Conservation (phyloP, 2,888 invertebrate genomes). For the Rhingia rostrata region DNA sequence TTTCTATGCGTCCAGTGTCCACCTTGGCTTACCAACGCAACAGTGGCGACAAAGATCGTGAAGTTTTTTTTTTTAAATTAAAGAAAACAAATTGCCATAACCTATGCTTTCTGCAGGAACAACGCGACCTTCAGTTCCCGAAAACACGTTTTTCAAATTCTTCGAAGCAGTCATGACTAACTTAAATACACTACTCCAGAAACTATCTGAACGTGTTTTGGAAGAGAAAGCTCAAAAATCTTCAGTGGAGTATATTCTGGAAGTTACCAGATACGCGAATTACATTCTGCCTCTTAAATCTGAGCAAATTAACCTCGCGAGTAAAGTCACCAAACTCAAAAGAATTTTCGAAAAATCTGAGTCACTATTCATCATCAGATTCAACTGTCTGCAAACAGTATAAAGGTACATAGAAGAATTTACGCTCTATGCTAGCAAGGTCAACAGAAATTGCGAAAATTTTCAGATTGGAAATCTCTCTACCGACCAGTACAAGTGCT, state of each 20-base stretch:
- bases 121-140: background rate
- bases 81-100: background rate
- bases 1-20: too few species aligned
- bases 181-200: background rate
- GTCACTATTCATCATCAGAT: constrained; percentile 15
- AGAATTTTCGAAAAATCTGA: constrained; percentile 18
- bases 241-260: constrained; percentile 9
- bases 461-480: constrained; percentile 8
- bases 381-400: constrained; percentile 19
- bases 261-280: constrained; percentile 1
- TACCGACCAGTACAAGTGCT: constrained; percentile 22
- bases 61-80: too few species aligned
- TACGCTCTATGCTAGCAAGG: constrained; percentile 6
- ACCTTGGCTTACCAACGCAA: too few species aligned
- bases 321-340: background rate
- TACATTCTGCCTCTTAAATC: constrained; percentile 7
- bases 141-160: background rate
- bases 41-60: too few species aligned
- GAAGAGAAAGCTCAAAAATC: constrained; percentile 8
- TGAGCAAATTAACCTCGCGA: background rate
- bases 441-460: constrained; percentile 14
- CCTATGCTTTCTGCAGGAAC: background rate
- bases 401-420: constrained; percentile 5
- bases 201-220: background rate
- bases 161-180: background rate